Percentiles rank a stretch among this genome's conserved stretches.
Evolutionary conservation across 2,113 vertebrate genomes (phyloP).

Genomic region (Neogobius melanostomus): DNA sequence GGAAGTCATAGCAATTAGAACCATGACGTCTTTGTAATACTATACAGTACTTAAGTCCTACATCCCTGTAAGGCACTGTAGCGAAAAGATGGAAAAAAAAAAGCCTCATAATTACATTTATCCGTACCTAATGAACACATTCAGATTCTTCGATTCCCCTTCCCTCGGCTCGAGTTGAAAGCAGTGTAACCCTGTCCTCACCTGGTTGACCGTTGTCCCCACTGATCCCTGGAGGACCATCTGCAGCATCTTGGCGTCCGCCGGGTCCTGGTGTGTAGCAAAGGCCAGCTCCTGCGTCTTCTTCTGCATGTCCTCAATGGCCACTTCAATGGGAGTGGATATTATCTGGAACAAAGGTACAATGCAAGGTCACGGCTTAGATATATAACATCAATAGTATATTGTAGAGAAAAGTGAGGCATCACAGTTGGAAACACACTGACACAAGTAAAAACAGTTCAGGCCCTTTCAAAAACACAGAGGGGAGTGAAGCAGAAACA

Average conservation of each 20-base stretch:
- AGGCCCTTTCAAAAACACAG: too few species aligned
- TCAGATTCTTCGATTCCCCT: too few species aligned
- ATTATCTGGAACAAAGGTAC: slow-evolving; percentile 81
- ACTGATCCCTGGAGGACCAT: slow-evolving; percentile 99
- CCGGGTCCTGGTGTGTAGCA: slow-evolving; percentile 96
- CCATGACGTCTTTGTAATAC: too few species aligned
- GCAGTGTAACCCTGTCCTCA: slow-evolving; percentile 39
- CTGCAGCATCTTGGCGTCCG: slow-evolving; percentile 98
- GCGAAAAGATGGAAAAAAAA: too few species aligned
- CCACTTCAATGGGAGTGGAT: slow-evolving; percentile 95
- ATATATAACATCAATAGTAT: neutral
- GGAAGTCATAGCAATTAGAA: too few species aligned
- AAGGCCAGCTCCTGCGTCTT: slow-evolving; percentile 98
- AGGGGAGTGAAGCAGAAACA: too few species aligned
- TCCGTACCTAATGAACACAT: too few species aligned
- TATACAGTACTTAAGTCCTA: too few species aligned
- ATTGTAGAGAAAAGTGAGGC: too few species aligned
- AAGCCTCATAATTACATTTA: too few species aligned
- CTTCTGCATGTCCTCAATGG: slow-evolving; percentile 99
- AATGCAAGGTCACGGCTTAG: neutral
- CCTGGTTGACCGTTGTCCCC: slow-evolving; percentile 99
- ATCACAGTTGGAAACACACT: neutral
- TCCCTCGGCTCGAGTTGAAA: neutral
- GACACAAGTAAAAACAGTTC: too few species aligned
- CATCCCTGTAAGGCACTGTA: too few species aligned